Base-by-base conservation (phyloP, 2,797 vertebrate genomes). In the Enteromius radiatus region DNA sequence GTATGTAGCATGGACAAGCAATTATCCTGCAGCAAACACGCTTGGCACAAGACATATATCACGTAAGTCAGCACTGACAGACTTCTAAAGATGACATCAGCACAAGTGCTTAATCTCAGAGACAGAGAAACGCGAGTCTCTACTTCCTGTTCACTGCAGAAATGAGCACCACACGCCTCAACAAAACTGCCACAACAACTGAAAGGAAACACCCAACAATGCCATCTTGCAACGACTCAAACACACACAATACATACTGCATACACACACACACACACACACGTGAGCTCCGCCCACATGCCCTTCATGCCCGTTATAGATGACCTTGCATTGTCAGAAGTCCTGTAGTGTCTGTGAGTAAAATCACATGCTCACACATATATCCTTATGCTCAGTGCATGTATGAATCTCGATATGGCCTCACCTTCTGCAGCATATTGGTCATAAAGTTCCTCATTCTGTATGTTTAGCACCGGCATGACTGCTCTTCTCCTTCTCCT, bases 371-470 rank as follows among this genome's bases (percentile, higher is more conserved):
- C 43, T n/a, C 61, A 76, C 36, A 78, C 11, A 70, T 9, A 63
- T 4, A 8, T 26, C 23, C 21, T 19, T 23, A 64, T 31, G 65
- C 33, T 76, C 38, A 67, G 73, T 79, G 45, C 43, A 33, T 54
- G 19, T 70, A 61, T 23, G 3, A 23, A 19, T 33, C 54, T 1
- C 3, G 19, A 82, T 1, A 6, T 26, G 1, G 0, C 75, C 94
- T 94, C 87, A 96, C 92, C 94, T 91, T 94, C 93, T 86, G 92
- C 28, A 21, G 87, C 67, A 3, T 94, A 92, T 80, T 73, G 43
- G 78, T 89, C 87, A 68, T 93, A 91, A 21, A 91, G 78, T 78
- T 94, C 92, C 74, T 95, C 94, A 89, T 90, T 83, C 74, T 89
- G 89, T 84, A 88, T 80, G 67, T 93, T 92, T 83, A 84, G 78